Conservation (phyloP, 2,888 invertebrate species). For the Dusona sp. region DNA sequence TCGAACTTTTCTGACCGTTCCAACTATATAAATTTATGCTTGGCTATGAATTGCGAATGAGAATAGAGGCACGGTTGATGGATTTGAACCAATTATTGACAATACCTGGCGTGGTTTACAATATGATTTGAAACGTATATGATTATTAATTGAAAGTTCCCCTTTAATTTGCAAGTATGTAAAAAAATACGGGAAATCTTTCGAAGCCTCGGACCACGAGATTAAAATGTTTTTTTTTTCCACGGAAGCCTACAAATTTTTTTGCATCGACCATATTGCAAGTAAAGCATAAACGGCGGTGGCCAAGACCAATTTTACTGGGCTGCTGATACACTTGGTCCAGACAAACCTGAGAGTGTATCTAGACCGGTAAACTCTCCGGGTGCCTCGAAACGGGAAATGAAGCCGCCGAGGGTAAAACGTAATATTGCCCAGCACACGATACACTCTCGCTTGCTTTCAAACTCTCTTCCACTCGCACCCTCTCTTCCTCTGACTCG, state of each 20-base stretch:
- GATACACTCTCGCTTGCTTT: conserved; percentile 58
- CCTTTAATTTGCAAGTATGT: no score
- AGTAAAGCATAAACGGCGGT: conserved; percentile 4
- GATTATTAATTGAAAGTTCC: no score
- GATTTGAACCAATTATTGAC: no score
- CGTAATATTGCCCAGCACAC: conserved; percentile 64
- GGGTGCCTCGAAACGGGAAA: conserved; percentile 66
- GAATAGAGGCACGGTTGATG: no score
- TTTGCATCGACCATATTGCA: background rate
- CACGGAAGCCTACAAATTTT: background rate
- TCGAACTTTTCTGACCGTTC: no score
- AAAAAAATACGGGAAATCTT: background rate
- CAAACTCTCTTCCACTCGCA: conserved; percentile 40
- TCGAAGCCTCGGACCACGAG: background rate
- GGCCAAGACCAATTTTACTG: conserved; percentile 10
- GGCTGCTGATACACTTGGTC: conserved; percentile 12
- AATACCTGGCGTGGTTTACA: no score
- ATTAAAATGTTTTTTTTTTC: background rate
- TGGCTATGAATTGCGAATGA: no score
- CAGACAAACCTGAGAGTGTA: conserved; percentile 23
- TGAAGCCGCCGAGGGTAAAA: conserved; percentile 69
- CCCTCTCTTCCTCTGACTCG: conserved; percentile 28
- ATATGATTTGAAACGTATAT: no score
- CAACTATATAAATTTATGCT: no score
- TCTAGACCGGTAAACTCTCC: conserved; percentile 45